These are phyloP conservation scores for Anhinga rufa DNA, from an alignment of 2,113 vertebrate genomes.

Conservation along the genomic window DNA sequence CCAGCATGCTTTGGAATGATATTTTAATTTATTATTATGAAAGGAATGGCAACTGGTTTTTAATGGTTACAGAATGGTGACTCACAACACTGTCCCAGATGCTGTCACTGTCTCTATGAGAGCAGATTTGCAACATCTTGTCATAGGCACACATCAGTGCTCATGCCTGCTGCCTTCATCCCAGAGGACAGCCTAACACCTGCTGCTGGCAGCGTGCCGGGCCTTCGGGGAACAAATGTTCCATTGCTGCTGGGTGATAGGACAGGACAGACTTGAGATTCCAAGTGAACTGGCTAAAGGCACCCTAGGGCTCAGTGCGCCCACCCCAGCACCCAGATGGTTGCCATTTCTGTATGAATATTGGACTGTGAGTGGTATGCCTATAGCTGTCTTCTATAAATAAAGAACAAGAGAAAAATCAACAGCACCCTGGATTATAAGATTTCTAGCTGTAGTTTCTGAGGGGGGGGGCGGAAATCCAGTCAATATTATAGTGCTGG, in stretches of 20 bases:
- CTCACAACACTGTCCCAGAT: slow-evolving; percentile 76
- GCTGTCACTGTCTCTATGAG: slow-evolving; percentile 67
- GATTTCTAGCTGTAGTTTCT: neutral
- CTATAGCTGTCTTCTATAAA: neutral
- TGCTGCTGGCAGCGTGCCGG: slow-evolving; percentile 83
- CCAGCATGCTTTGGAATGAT: slow-evolving; percentile 45
- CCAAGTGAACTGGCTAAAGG: slow-evolving; percentile 80
- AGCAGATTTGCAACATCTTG: slow-evolving; percentile 87
- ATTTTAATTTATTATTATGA: slow-evolving; percentile 72
- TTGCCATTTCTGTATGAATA: slow-evolving; percentile 58
- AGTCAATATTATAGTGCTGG: neutral
- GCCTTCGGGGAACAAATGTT: slow-evolving; percentile 80
- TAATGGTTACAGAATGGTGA: slow-evolving; percentile 77
- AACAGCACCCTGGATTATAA: neutral
- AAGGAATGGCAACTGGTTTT: slow-evolving; percentile 73
- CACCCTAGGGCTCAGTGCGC: slow-evolving; percentile 63
- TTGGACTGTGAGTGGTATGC: neutral
- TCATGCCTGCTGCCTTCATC: slow-evolving; percentile 80
- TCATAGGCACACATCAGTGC: slow-evolving; percentile 84
- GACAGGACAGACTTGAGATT: slow-evolving; percentile 77
- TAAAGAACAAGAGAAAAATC: neutral
- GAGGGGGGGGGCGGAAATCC: neutral
- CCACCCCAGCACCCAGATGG: slow-evolving; percentile 76
- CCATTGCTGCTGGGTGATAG: slow-evolving; percentile 78
- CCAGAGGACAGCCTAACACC: slow-evolving; percentile 86